Evolutionary conservation across 2,113 vertebrate genomes (phyloP), one percentile per base, ranked within the genome.

Genomic region (Emydocephalus ijimae): DNA sequence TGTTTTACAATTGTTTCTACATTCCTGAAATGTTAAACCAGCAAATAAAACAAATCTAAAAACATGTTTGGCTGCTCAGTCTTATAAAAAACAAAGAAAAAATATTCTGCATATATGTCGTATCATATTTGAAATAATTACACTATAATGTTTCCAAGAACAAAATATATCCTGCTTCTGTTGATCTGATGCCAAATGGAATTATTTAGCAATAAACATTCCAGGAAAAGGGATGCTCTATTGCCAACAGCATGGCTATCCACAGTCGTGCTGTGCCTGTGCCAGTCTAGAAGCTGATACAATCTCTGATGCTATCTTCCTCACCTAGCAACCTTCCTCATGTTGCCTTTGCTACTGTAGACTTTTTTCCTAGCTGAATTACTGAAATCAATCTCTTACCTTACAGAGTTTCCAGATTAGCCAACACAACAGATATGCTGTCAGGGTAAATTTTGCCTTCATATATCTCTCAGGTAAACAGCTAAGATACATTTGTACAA

Each of bases 391-490:
- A 91, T 94, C 24, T 85, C 97, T 97, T 96, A 98, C 98, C 98
- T 98, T 97, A 96, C 96, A 97, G 92, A 98, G 96, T 10, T 97
- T 95, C 94, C 98, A 92, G 92, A 98, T 34, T 1, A 97, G 93
- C 97, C 98, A 98, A 91, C 97, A 97, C 0, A 95, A 92, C 92
- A 98, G 95, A 93, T 97, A 97, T 0, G 69, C 97, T 61, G 97
- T 94, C 93, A 98, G 93, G 85, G 94, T 96, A 90, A 97, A 96
- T 92, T 97, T 97, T 1, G 94, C 97, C 85, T 91, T 96, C 94
- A 96, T 93, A 39, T 95, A 96, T 29, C 95, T 93, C 54, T 98
- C 97, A 93, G 96, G 93, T 54, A 96, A 90, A 92, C 93, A 96
- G 85, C 93, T 96, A 10, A 96, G 94, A 61, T 95, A 92, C 93